These are phyloP conservation scores for Tillus elongatus DNA, from an alignment of 2,888 invertebrate genomes.

Conservation along the genomic window DNA sequence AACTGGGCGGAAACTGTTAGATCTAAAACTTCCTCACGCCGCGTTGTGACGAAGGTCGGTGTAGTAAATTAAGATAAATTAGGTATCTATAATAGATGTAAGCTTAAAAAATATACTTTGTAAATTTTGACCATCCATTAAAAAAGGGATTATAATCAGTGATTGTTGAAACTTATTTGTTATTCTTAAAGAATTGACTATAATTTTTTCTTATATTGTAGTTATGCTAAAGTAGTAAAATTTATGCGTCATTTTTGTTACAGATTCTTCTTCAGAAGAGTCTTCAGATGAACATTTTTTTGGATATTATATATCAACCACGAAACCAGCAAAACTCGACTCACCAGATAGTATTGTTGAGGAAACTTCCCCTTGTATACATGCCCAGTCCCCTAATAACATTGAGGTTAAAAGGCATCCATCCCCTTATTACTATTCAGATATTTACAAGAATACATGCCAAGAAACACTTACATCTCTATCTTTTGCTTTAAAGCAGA, in stretches of 20 bases:
- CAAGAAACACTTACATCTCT: conserved; percentile 23
- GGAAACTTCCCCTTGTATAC: conserved; percentile 39
- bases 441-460: conserved; percentile 51
- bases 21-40: too few relatives aligned
- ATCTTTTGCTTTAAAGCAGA: conserved; percentile 29
- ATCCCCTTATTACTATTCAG: conserved; percentile 77
- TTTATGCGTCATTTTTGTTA: conserved; percentile 21
- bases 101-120: too few relatives aligned
- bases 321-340: conserved; percentile 50
- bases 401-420: conserved; percentile 52
- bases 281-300: conserved; percentile 42
- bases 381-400: conserved; percentile 47
- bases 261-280: conserved; percentile 40
- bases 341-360: conserved; percentile 61
- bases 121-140: too few relatives aligned
- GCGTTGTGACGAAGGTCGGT: too few relatives aligned
- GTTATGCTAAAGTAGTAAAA: too few relatives aligned
- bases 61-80: too few relatives aligned
- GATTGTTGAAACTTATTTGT: too few relatives aligned
- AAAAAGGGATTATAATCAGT: too few relatives aligned
- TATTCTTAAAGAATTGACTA: too few relatives aligned
- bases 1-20: too few relatives aligned
- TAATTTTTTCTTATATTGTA: too few relatives aligned
- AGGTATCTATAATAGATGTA: too few relatives aligned
- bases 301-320: conserved; percentile 28